A percentile compares a stretch with the other conserved stretches of the same genome.
Evolutionary conservation across 53 echinoderm and acorn worm species (phyloP).

Genomic region (Hippasteria phrygiana): DNA sequence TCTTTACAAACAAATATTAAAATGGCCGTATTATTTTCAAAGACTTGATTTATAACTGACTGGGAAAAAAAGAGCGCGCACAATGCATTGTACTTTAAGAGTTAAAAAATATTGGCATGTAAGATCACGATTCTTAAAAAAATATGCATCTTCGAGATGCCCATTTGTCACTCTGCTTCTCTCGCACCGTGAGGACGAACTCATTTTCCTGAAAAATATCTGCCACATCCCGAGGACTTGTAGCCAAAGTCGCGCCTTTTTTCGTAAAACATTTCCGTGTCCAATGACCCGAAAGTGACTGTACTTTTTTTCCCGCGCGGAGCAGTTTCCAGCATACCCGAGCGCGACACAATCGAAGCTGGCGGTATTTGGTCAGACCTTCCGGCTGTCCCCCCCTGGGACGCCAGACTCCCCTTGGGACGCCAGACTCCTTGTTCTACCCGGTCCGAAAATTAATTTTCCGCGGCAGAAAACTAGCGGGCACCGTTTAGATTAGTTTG

Average conservation of each 20-base stretch:
- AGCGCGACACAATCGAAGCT: neutral
- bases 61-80: too few relatives aligned
- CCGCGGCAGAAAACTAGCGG: slow-evolving; percentile 13
- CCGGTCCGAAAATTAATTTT: slow-evolving; percentile 38
- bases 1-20: too few relatives aligned
- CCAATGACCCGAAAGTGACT: neutral
- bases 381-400: neutral
- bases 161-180: neutral
- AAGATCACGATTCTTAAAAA: neutral
- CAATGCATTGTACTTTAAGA: too few relatives aligned
- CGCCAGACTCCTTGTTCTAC: slow-evolving; percentile 5
- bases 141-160: neutral
- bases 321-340: neutral
- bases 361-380: slow-evolving; percentile 30
- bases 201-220: neutral
- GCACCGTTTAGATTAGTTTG: slow-evolving; percentile 44
- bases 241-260: neutral
- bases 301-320: neutral
- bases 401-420: neutral
- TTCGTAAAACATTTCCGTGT: neutral
- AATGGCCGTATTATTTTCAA: too few relatives aligned
- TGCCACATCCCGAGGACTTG: neutral
- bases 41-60: too few relatives aligned
- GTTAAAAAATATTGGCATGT: neutral
- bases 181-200: neutral